Base-by-base conservation (phyloP, 2,113 vertebrate genomes). In the Xyliphius kryptos region DNA sequence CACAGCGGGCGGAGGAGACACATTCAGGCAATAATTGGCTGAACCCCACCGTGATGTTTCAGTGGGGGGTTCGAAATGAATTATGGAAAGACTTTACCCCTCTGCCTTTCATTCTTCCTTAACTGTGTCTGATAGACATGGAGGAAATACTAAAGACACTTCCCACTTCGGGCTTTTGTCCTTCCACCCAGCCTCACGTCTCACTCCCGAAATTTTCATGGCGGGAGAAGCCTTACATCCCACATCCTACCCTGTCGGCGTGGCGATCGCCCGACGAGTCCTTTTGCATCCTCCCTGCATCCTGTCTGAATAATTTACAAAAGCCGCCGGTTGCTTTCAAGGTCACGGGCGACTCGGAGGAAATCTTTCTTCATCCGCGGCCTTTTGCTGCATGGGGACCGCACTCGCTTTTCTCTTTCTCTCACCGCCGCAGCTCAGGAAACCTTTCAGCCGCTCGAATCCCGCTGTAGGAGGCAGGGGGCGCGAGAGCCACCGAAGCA, bases 221-320 rank as follows among this genome's bases (percentile, higher is more conserved):
- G 59, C 21, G 19, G 19, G 66, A 10, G 13, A 21, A 3, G 37
- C 50, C 65, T 55, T 57, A 37, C 65, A 17, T 56, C 64, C 20
- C 52, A n/a, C 48, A 46, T 68, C 64, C 64, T 54, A n/a, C 63
- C 59, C 48, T 51, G 65, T 17, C 15, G 49, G 20, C 48, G 55
- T 63, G 56, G 44, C 56, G 54, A n/a, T n/a, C n/a, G n/a, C n/a
- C n/a, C n/a, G n/a, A n/a, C n/a, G n/a, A n/a, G n/a, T n/a, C n/a
- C n/a, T n/a, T n/a, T n/a, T n/a, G n/a, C n/a, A n/a, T n/a, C n/a
- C n/a, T n/a, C n/a, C n/a, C n/a, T n/a, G n/a, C n/a, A n/a, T 73
- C 63, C 63, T 60, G 58, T 58, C 65, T 76, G 67, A 76, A 76
- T 76, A 76, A 76, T 76, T 76, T 73, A 76, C 70, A 51, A 43